phyloP scores from a whole-genome alignment of 1,140 invertebrate species.

The Phocides pigmalion region DNA sequence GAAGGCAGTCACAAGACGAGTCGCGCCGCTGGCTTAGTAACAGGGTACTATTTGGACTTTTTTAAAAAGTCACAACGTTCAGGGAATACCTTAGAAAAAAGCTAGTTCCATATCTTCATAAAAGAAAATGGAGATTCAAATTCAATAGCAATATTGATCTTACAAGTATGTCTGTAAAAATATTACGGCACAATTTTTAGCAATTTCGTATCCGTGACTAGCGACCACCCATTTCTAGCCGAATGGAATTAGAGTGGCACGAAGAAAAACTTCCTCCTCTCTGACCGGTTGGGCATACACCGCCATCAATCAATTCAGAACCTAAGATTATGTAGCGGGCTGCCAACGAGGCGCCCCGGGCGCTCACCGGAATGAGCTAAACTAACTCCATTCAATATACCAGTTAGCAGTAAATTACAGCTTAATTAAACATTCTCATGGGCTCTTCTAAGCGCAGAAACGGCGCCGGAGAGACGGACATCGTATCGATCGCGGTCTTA shows the following conservation, averaged over 20 bases:
- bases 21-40: too few species aligned
- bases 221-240: constrained; percentile 24
- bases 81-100: too few species aligned
- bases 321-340: constrained; percentile 46
- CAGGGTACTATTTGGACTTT: too few species aligned
- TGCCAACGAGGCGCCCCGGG: constrained; percentile 38
- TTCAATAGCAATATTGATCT: too few species aligned
- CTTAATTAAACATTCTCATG: constrained; percentile 69
- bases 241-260: constrained; percentile 32
- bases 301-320: constrained; percentile 47
- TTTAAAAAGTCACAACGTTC: too few species aligned
- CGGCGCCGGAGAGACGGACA: constrained; percentile 45
- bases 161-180: neutral
- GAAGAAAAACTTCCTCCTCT: constrained; percentile 31
- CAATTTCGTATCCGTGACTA: constrained; percentile 4
- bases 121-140: too few species aligned
- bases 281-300: constrained; percentile 31
- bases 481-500: constrained; percentile 43
- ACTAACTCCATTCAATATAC: constrained; percentile 51
- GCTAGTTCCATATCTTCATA: too few species aligned
- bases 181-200: neutral
- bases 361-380: constrained; percentile 43
- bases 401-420: constrained; percentile 66
- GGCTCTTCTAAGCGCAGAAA: constrained; percentile 36
- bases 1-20: too few species aligned